Base-by-base conservation (phyloP, 2,888 invertebrate species). In the Amaurobius ferox region DNA sequence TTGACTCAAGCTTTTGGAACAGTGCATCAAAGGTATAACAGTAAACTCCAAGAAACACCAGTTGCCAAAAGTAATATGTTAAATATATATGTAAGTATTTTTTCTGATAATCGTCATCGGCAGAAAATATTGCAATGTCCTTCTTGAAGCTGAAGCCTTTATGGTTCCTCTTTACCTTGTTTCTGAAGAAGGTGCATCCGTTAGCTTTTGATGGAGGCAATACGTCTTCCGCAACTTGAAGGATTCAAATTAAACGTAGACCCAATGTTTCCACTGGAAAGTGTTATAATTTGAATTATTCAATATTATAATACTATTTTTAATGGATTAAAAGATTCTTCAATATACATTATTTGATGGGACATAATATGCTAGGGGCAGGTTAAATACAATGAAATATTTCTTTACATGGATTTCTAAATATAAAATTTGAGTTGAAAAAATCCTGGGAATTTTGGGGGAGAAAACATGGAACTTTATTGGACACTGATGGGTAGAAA, bases 181-280 rank as follows among this genome's bases (percentile, higher is more conserved):
- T 16, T 28, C 66, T 62, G 68, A 77, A 48, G 83, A 81, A 81
- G 70, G 28, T 64, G 62, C 81, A 76, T 83, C 70, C 80, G 64
- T 5, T 48, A 40, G 23, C 29, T 16, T 16, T 32, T 3, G 1
- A 44, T 70, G 70, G 55, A 85, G 77, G 72, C 77, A 77, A 35
- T 64, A 30, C 23, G 23, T 64, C 62, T 76, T 74, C 81, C 74
- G 61, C 71, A 71, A 71, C 28, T 40, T 13, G 7, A 40, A 2
- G 9, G 32, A 11, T 39, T 44, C n/a, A 62, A 61, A 55, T 86
- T 73, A 86, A 61, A 86, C 86, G 61, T 86, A 86, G 26, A 86
- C 86, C 86, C 86, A 86, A 40, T 86, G 86, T 70, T 86, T 86
- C 86, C 86, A 86, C 86, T 86, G 44, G 1, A 79, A 85, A 70